phyloP scores from a whole-genome alignment of 2,113 vertebrate species.

The Anoplopoma fimbria region DNA sequence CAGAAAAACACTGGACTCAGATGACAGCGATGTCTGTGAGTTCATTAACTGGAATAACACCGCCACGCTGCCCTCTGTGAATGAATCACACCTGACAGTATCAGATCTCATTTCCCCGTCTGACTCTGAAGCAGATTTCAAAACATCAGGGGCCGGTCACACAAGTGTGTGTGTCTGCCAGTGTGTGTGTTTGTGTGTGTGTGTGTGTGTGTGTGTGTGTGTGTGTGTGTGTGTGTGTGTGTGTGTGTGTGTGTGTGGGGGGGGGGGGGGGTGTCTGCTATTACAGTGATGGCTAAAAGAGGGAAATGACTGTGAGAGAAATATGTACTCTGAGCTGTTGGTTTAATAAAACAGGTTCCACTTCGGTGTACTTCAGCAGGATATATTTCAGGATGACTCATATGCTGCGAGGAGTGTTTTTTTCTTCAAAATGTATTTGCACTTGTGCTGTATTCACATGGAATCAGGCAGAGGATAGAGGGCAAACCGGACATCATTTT shows the following conservation, averaged over 20 bases:
- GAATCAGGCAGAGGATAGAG: too few relatives aligned
- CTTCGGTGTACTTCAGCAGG: conserved; percentile 18
- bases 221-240: background rate
- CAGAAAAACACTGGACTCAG: background rate
- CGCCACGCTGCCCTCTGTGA: background rate
- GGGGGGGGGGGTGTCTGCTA: background rate
- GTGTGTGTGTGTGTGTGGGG: background rate
- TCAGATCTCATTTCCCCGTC: conserved; percentile 61
- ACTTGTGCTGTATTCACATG: background rate
- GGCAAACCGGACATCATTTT: background rate
- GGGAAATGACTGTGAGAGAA: conserved; percentile 36
- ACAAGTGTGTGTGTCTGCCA: background rate
- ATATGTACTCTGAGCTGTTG: conserved; percentile 22
- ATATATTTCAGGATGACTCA: conserved; percentile 28
- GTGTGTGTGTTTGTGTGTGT: background rate
- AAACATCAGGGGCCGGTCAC: conserved; percentile 18
- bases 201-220: conserved; percentile 2
- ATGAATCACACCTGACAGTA: conserved; percentile 46
- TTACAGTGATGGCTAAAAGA: conserved; percentile 11
- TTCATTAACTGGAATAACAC: conserved; percentile 54
- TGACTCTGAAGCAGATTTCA: conserved; percentile 29
- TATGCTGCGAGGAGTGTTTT: background rate
- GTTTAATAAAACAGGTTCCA: conserved; percentile 35
- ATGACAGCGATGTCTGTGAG: conserved; percentile 1
- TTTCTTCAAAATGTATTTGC: background rate